These are phyloP conservation scores for Indri indri DNA, from an alignment of 2,113 vertebrate species.

Conservation along the genomic window DNA sequence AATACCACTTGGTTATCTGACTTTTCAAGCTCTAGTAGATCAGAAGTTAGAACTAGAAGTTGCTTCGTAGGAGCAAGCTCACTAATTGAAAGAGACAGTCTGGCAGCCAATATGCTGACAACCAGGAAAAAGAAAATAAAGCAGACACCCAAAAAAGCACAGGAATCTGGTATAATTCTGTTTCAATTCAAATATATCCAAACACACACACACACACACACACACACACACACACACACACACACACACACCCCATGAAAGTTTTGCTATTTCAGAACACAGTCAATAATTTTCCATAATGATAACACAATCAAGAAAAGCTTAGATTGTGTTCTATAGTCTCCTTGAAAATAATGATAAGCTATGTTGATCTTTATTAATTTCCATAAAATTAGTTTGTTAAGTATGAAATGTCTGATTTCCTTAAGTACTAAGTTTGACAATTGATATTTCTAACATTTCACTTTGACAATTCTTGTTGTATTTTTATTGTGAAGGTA, in stretches of 20 bases:
- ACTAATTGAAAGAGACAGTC: neutral
- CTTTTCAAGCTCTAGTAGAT: neutral
- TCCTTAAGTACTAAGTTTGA: too few relatives aligned
- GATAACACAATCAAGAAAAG: neutral
- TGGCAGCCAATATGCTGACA: neutral
- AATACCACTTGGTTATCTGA: neutral
- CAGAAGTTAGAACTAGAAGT: neutral
- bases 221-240: fast-evolving
- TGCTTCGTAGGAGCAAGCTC: neutral
- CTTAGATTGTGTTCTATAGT: neutral
- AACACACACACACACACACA: neutral
- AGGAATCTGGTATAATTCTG: neutral
- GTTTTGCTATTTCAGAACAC: neutral
- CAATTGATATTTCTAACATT: too few relatives aligned
- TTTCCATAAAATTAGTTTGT: neutral
- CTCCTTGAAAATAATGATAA: neutral
- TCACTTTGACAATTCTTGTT: too few relatives aligned
- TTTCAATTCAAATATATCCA: neutral
- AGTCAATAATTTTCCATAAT: neutral
- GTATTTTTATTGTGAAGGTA: too few relatives aligned
- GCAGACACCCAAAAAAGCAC: neutral
- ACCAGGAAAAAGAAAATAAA: neutral
- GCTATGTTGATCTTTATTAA: neutral
- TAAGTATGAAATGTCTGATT: too few relatives aligned
- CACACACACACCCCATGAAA: neutral